A percentile compares a stretch with the other conserved stretches of the same genome.
phyloP scores from a whole-genome alignment of 2,888 invertebrate genomes.

The Boloria euphrosyne region DNA sequence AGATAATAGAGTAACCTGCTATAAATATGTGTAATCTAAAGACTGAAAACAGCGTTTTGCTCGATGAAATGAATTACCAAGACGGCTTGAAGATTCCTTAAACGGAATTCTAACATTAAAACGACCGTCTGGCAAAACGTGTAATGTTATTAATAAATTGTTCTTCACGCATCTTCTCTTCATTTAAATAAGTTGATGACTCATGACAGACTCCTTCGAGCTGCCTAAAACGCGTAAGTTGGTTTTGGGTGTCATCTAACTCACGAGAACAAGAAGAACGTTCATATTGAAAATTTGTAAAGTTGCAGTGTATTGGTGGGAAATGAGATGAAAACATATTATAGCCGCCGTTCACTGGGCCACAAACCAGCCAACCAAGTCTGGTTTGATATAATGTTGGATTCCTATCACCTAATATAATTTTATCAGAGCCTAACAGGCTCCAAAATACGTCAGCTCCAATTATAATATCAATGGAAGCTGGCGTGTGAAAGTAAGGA shows the following conservation, averaged over 20 bases:
- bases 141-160: not conserved
- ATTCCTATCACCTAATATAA: constrained; percentile 1
- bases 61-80: not conserved
- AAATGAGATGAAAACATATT: constrained; percentile 3
- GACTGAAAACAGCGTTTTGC: constrained; percentile 8
- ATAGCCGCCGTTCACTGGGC: constrained; percentile 5
- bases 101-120: not conserved
- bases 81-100: not conserved
- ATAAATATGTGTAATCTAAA: constrained; percentile 3
- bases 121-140: not conserved
- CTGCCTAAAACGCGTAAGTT: too few species aligned
- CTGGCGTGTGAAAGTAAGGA: not conserved
- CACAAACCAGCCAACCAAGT: not conserved
- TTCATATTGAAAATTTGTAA: too few species aligned
- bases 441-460: constrained; percentile 6
- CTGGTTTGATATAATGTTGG: constrained; percentile 11
- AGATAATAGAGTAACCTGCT: too few species aligned
- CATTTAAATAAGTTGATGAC: too few species aligned
- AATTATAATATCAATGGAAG: not conserved
- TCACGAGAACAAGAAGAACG: too few species aligned
- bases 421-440: not conserved
- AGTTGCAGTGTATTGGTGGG: too few species aligned
- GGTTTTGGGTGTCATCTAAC: too few species aligned
- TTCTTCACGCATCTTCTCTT: too few species aligned
- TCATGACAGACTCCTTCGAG: too few species aligned